Conservation (phyloP, 2,797 vertebrate genomes). For the Catostomus latipinnis region DNA sequence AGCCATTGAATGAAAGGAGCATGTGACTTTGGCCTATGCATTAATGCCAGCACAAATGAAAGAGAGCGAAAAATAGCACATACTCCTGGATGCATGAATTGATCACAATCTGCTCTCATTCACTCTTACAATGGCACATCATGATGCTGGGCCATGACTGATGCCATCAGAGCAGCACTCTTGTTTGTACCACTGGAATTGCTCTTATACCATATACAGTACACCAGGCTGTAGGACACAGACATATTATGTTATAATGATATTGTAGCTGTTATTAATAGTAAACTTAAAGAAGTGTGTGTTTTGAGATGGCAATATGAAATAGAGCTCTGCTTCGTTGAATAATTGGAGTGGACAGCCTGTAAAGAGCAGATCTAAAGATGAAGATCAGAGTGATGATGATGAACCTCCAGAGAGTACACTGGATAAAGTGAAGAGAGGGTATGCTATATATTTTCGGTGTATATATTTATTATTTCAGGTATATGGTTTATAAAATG, state of each 20-base stretch:
- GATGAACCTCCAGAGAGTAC: conserved; percentile 79
- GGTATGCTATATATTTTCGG: conserved; percentile 69
- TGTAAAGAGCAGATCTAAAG: conserved; percentile 34
- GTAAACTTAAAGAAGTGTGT: conserved; percentile 10
- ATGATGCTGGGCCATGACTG: conserved; percentile 25
- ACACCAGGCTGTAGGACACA: neutral
- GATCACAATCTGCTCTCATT: conserved; percentile 1
- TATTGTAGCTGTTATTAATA: neutral
- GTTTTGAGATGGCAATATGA: conserved; percentile 44
- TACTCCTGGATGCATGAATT: conserved; percentile 7
- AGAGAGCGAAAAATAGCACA: conserved; percentile 16
- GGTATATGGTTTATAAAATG: neutral
- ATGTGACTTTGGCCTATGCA: conserved; percentile 41
- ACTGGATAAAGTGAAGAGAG: conserved; percentile 82
- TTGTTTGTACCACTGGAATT: neutral
- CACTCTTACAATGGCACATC: conserved; percentile 24
- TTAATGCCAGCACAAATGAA: conserved; percentile 32
- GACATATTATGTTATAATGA: neutral
- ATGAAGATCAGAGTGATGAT: conserved; percentile 65
- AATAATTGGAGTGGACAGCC: neutral
- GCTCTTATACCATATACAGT: neutral
- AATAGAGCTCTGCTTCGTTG: conserved; percentile 5
- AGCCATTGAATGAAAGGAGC: conserved; percentile 42
- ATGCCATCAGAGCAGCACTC: conserved; percentile 4
- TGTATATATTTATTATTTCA: neutral